phyloP scores from a whole-genome alignment of 1,140 invertebrate genomes.

The Drosophila orena region DNA sequence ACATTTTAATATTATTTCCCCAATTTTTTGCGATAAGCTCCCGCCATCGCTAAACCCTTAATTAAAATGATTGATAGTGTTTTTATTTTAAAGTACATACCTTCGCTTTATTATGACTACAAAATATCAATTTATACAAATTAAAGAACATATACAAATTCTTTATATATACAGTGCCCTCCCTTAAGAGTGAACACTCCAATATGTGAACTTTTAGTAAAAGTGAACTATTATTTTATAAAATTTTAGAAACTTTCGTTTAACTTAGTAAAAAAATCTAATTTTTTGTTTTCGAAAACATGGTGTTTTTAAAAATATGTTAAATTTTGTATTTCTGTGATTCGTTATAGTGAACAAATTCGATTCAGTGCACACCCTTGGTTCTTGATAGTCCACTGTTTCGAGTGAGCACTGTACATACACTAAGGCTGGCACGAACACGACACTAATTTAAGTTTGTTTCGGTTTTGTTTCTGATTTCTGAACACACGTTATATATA shows the following conservation, averaged over 20 bases:
- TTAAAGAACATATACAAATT: slow-evolving; percentile 80
- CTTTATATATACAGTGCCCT: slow-evolving; percentile 49
- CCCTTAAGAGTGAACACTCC: slow-evolving; percentile 12
- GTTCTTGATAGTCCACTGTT: slow-evolving; percentile 3
- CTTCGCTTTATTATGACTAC: slow-evolving; percentile 73
- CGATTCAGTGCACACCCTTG: slow-evolving; percentile 11
- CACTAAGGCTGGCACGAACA: slow-evolving; percentile 62
- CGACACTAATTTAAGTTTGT: slow-evolving; percentile 55
- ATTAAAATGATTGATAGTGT: slow-evolving; percentile 23
- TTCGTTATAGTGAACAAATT: slow-evolving; percentile 16
- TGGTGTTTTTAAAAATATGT: background rate
- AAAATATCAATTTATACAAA: slow-evolving; percentile 78
- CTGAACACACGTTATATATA: slow-evolving; percentile 68
- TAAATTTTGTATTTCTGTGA: background rate
- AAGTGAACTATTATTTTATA: slow-evolving; percentile 2
- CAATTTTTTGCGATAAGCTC: background rate
- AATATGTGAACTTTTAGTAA: slow-evolving; percentile 9
- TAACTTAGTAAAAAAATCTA: slow-evolving; percentile 1
- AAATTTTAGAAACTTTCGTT: background rate
- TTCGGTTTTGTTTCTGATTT: slow-evolving; percentile 31
- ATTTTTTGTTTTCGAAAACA: background rate
- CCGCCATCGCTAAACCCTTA: slow-evolving; percentile 7
- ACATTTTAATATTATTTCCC: background rate
- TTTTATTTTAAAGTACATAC: slow-evolving; percentile 64
- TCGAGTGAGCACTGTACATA: slow-evolving; percentile 43